These are phyloP conservation scores for Halichoerus grypus DNA, from an alignment of 2,113 vertebrate genomes.

Conservation along the genomic window DNA sequence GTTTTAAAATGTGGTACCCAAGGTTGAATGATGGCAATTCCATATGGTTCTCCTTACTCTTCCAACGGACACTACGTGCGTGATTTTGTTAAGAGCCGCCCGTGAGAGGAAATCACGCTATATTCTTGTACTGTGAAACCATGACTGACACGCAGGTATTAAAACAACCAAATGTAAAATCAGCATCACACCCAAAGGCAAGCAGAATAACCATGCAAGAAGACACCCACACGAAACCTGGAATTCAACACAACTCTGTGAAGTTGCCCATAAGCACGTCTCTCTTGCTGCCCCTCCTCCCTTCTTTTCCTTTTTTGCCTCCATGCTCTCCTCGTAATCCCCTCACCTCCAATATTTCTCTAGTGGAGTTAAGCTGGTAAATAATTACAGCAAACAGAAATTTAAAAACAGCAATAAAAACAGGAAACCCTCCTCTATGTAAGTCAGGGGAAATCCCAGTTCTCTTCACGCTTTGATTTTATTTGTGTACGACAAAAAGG, in stretches of 20 bases:
- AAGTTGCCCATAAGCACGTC: not conserved
- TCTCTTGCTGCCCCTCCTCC: not conserved
- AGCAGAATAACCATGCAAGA: not conserved
- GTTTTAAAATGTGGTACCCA: not conserved
- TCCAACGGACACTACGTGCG: not conserved
- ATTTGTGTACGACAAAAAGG: not conserved
- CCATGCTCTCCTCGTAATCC: not conserved
- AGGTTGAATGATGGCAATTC: not conserved
- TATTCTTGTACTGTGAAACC: not conserved
- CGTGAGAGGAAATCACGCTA: accelerated
- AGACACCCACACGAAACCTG: not conserved
- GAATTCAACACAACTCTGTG: not conserved
- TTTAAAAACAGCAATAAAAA: not conserved
- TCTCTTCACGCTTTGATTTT: not conserved
- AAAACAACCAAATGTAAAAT: not conserved
- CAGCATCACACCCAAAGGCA: not conserved
- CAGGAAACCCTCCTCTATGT: conserved; percentile 8
- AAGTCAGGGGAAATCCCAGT: not conserved
- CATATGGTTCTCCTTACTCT: not conserved
- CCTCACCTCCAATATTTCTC: not conserved
- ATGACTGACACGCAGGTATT: not conserved
- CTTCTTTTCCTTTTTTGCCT: not conserved
- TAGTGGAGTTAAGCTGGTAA: not conserved
- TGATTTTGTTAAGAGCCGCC: not conserved
- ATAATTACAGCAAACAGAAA: conserved; percentile 2